phyloP scores from a whole-genome alignment of 1,140 invertebrate genomes.

The Procambarus clarkii region DNA sequence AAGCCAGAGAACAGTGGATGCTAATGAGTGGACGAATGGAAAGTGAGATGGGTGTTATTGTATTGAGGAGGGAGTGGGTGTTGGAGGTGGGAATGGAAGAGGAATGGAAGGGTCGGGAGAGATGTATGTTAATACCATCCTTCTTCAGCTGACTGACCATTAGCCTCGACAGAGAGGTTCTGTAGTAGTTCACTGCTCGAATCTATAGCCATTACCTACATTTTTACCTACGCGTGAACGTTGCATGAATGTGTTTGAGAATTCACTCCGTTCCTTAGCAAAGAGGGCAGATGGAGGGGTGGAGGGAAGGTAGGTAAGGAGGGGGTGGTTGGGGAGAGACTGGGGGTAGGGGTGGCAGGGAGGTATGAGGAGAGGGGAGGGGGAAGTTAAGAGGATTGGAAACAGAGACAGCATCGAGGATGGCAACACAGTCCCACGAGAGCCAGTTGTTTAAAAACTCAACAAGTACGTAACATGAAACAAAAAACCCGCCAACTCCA shows the following conservation, averaged over 20 bases:
- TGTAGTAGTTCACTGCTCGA: no score
- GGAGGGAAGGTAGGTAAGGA: slow-evolving; percentile 7
- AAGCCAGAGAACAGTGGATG: no score
- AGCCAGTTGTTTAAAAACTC: not conserved
- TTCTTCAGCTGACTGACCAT: no score
- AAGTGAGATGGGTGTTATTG: no score
- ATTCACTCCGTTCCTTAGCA: no score
- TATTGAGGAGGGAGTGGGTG: no score
- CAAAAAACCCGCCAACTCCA: not conserved
- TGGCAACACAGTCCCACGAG: not conserved
- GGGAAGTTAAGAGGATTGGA: not conserved
- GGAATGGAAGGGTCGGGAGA: not conserved
- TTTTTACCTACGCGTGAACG: no score
- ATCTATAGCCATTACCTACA: no score
- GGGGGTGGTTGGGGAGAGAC: not conserved
- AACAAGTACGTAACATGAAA: not conserved
- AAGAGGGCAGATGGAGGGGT: not conserved
- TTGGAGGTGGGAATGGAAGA: not conserved
- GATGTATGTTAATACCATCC: no score
- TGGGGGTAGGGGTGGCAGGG: not conserved
- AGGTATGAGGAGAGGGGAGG: not conserved
- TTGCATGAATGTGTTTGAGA: no score
- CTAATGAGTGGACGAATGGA: no score
- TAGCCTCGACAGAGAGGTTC: no score
- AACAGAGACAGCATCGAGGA: not conserved